Evolutionary conservation across 1,140 invertebrate species (phyloP).

Genomic region (Calliphora vicina): DNA sequence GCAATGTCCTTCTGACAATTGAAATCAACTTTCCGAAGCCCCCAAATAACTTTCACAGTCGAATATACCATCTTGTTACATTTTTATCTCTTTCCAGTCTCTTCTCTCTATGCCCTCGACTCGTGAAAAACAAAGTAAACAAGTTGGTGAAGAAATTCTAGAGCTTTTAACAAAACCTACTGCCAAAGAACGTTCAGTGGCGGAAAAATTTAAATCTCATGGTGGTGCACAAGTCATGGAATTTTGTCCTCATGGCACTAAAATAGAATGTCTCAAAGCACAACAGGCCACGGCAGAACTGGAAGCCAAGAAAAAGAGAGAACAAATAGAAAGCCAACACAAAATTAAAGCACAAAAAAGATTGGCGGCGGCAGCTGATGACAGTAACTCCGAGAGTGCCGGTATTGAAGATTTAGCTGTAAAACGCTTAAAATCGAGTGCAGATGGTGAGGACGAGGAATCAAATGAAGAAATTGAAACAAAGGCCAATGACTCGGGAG

Average conservation of each 20-base stretch:
- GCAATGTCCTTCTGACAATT: no score
- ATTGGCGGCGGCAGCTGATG: background rate
- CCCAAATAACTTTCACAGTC: no score
- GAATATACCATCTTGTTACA: background rate
- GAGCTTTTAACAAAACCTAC: conserved; percentile 94
- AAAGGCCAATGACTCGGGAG: conserved; percentile 37
- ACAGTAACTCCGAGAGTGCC: conserved; percentile 21
- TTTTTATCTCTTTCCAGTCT: conserved; percentile 67
- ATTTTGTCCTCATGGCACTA: conserved; percentile 95
- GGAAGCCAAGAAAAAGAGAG: conserved; percentile 56
- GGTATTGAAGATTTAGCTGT: background rate
- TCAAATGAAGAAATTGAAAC: background rate
- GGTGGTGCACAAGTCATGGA: conserved; percentile 94
- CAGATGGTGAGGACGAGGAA: background rate
- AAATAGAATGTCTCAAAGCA: conserved; percentile 84
- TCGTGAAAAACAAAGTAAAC: conserved; percentile 93
- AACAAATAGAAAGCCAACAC: conserved; percentile 6
- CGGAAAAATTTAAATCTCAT: conserved; percentile 94
- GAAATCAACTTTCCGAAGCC: no score
- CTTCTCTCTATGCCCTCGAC: conserved; percentile 92
- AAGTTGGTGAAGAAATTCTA: conserved; percentile 94
- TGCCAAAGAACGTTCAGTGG: conserved; percentile 92
- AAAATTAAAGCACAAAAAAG: conserved; percentile 25
- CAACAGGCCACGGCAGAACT: conserved; percentile 65
- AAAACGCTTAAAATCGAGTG: conserved; percentile 14